Percentiles rank a stretch among this genome's conserved stretches.
phyloP scores from a whole-genome alignment of 1,140 invertebrate genomes.

The Maconellicoccus hirsutus region DNA sequence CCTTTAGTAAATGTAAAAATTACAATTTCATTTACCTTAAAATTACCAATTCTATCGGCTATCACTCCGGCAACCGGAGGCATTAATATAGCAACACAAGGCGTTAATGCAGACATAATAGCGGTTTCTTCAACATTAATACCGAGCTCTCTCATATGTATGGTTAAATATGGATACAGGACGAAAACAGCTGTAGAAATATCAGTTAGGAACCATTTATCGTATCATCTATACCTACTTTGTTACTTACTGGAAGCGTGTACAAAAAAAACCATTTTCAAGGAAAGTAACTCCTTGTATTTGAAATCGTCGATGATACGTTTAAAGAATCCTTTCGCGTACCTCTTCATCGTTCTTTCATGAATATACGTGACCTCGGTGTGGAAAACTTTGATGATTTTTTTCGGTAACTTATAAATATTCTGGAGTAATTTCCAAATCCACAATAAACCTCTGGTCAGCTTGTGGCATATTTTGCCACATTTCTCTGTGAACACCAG shows the following conservation, averaged over 20 bases:
- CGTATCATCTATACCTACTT: not conserved
- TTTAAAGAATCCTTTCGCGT: conserved; percentile 43
- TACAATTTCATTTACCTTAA: conserved; percentile 46
- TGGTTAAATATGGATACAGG: conserved; percentile 70
- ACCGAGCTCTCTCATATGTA: conserved; percentile 73
- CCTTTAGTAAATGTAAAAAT: too few relatives aligned
- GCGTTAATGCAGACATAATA: conserved; percentile 72
- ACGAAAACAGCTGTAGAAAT: conserved; percentile 51
- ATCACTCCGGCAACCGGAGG: conserved; percentile 62
- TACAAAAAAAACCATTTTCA: conserved; percentile 64
- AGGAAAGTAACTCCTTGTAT: conserved; percentile 54
- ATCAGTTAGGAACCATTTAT: not conserved
- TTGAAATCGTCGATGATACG: conserved; percentile 55
- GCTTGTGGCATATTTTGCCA: not conserved
- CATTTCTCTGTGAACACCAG: not conserved
- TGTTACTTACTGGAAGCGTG: conserved; percentile 58
- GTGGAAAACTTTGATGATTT: not conserved
- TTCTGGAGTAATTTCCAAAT: not conserved
- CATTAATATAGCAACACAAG: conserved; percentile 63
- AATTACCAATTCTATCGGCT: conserved; percentile 68
- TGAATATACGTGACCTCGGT: not conserved
- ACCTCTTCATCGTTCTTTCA: conserved; percentile 27
- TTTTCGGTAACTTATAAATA: not conserved
- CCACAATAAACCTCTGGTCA: not conserved
- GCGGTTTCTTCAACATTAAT: conserved; percentile 72